Evolutionary conservation across 2,888 invertebrate species (phyloP), one percentile per base, ranked within the genome.

Genomic region (Quadroppia sp.): DNA sequence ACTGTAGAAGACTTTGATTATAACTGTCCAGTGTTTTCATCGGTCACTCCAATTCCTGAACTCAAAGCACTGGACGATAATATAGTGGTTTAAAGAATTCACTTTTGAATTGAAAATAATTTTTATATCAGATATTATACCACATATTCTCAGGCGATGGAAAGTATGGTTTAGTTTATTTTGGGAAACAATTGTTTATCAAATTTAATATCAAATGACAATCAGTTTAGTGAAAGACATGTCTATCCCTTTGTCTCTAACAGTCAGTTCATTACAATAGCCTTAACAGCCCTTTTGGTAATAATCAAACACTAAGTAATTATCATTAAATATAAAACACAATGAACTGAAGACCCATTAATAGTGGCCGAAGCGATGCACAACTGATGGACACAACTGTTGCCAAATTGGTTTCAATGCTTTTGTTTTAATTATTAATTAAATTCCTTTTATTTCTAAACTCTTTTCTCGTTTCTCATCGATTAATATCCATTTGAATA

Each of bases 171-270:
- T n/a, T n/a, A n/a, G n/a, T n/a, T n/a, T n/a, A n/a, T n/a, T n/a
- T n/a, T n/a, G n/a, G n/a, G n/a, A n/a, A n/a, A n/a, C n/a, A n/a
- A n/a, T n/a, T 30, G 15, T 23, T 15, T 17, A 56, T 30, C 28
- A 56, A 56, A 56, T 56, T 56, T 15, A 15, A 56, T 56, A 56
- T 56, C 56, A 13, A 56, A 30, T 56, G 28, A 30, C 56, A 28
- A 56, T 15, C 56, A 30, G 28, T 15, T n/a, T n/a, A n/a, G n/a
- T n/a, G n/a, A 56, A 4, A 28, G 30, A 30, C 25, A 56, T 56
- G 56, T 56, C 28, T 30, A 17, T 45, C 45, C 1, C 15, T 48
- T n/a, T 48, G n/a, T 17, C 48, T 28, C 15, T 15, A 4, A 4
- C 6, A 53, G 53, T 28, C 17, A 56, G 56, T 45, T 13, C 17